Percentiles rank a stretch among this genome's conserved stretches.
Conservation (phyloP, 2,888 invertebrate species). For the Heliothis peltigera region DNA sequence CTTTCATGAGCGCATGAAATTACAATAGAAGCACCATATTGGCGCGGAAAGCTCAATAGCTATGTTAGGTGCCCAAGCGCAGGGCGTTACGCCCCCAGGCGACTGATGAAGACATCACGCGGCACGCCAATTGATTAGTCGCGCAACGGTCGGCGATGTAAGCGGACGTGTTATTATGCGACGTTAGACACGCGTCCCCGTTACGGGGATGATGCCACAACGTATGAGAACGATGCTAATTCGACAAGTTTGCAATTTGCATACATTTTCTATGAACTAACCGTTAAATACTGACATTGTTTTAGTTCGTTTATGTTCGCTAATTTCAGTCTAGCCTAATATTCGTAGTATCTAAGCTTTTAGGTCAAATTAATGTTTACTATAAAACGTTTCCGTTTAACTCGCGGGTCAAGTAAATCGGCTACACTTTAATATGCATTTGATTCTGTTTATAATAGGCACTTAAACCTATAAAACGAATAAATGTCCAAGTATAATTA, state of each 20-base stretch:
- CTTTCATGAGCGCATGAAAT: constrained; percentile 58
- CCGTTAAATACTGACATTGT: constrained; percentile 55
- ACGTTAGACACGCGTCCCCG: constrained; percentile 85
- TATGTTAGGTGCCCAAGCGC: constrained; percentile 73
- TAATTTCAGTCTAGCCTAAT: constrained; percentile 39
- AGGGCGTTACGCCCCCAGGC: constrained; percentile 87
- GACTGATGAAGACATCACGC: constrained; percentile 89
- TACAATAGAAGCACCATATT: constrained; percentile 60
- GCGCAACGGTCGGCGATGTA: constrained; percentile 82
- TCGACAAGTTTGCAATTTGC: constrained; percentile 58
- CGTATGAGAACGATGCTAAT: constrained; percentile 61
- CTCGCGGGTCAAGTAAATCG: constrained; percentile 52
- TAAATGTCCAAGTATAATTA: constrained; percentile 53
- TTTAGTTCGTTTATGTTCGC: constrained; percentile 29
- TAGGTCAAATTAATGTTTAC: constrained; percentile 39
- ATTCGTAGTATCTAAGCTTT: constrained; percentile 36
- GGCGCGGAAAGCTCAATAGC: constrained; percentile 61
- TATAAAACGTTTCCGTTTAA: constrained; percentile 50
- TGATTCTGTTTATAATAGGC: constrained; percentile 52
- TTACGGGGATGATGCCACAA: constrained; percentile 66
- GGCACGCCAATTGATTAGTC: constrained; percentile 88
- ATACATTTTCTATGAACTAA: constrained; percentile 50
- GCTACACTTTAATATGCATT: constrained; percentile 54
- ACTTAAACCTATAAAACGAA: constrained; percentile 54
- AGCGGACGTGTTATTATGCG: constrained; percentile 86